Percentiles rank a stretch among this genome's conserved stretches.
These are phyloP conservation scores for Clinocottus analis DNA, from an alignment of 2,113 vertebrate genomes.

Conservation along the genomic window DNA sequence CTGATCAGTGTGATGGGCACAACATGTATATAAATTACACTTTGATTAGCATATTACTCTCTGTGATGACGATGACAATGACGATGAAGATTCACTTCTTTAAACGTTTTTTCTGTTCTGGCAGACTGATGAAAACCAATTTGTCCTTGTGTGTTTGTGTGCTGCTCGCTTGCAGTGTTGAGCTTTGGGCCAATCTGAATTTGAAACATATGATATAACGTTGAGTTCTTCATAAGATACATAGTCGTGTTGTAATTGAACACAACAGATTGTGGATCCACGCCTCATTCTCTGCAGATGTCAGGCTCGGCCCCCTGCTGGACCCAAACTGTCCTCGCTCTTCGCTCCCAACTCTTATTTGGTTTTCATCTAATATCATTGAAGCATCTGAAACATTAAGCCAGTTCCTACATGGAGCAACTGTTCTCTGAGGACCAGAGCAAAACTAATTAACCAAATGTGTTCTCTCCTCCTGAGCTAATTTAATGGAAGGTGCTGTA, in stretches of 20 bases:
- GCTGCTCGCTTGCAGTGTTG: not conserved
- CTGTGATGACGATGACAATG: no score
- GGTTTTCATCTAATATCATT: conserved; percentile 37
- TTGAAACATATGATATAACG: not conserved
- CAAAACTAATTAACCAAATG: conserved; percentile 46
- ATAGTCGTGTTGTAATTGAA: not conserved
- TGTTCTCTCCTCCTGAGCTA: conserved; percentile 29
- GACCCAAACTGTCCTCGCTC: conserved; percentile 3
- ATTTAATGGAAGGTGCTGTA: conserved; percentile 35
- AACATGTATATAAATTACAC: no score
- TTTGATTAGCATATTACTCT: no score
- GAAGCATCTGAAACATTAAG: conserved; percentile 37
- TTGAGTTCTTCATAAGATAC: no score
- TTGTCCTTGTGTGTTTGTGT: not conserved
- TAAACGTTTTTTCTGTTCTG: no score
- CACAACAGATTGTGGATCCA: not conserved
- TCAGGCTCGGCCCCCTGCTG: conserved; percentile 1
- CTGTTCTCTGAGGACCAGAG: conserved; percentile 20
- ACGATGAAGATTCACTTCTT: no score
- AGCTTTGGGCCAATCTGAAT: not conserved
- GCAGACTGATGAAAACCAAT: not conserved
- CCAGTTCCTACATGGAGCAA: conserved; percentile 13
- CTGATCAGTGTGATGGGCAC: no score
- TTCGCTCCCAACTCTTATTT: conserved; percentile 11
- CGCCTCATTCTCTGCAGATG: not conserved